These are phyloP conservation scores for Nasalis larvatus DNA, from an alignment of 2,113 vertebrate genomes.

Conservation along the genomic window DNA sequence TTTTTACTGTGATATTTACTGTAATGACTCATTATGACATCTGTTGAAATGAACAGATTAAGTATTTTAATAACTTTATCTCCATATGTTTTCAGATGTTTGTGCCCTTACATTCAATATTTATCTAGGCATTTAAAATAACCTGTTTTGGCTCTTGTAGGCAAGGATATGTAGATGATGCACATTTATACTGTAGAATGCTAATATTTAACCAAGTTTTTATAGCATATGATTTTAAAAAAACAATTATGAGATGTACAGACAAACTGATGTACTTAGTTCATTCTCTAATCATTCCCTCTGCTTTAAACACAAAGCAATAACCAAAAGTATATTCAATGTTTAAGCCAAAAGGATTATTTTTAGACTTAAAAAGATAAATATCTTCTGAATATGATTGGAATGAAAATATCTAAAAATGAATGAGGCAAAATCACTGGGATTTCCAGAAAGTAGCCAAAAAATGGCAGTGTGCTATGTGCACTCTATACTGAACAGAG, in stretches of 20 bases:
- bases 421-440: neutral
- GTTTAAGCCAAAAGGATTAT: neutral
- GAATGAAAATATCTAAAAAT: neutral
- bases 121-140: neutral
- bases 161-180: neutral
- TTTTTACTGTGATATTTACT: slow-evolving; percentile 22
- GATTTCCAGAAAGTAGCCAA: neutral
- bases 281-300: neutral
- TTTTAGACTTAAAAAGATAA: neutral
- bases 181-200: neutral
- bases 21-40: slow-evolving; percentile 64
- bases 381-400: neutral
- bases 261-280: neutral
- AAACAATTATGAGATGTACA: neutral
- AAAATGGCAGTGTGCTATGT: neutral
- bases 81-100: slow-evolving; percentile 56
- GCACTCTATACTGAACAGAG: neutral
- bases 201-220: neutral
- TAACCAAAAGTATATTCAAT: neutral
- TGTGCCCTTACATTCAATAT: slow-evolving; percentile 57
- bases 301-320: neutral
- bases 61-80: slow-evolving; percentile 71
- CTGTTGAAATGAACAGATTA: slow-evolving; percentile 74
- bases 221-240: neutral
- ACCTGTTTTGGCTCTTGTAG: neutral